Evolutionary conservation across 2,888 invertebrate genomes (phyloP).

Genomic region (Papilio gigon): DNA sequence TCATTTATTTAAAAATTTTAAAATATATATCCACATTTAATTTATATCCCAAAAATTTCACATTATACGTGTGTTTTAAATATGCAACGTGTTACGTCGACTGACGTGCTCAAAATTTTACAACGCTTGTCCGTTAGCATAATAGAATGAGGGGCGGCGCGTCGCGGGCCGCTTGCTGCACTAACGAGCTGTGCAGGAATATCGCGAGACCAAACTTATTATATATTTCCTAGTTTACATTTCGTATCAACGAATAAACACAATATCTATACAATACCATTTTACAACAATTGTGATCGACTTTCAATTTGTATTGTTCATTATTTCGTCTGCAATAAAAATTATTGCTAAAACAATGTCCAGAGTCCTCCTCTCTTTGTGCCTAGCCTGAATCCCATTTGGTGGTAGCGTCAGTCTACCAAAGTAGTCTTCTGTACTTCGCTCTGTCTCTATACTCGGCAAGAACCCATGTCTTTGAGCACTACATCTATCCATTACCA

Average conservation of each 20-base stretch:
- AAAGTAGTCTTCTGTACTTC: too few relatives aligned
- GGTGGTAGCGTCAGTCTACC: too few relatives aligned
- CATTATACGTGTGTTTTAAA: constrained; percentile 32
- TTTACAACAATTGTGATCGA: not conserved
- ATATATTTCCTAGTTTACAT: constrained; percentile 41
- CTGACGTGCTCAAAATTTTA: constrained; percentile 78
- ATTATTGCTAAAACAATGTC: too few relatives aligned
- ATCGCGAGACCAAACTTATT: constrained; percentile 54
- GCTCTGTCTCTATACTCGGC: too few relatives aligned
- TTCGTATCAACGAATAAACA: constrained; percentile 1
- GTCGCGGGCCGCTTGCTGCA: constrained; percentile 66
- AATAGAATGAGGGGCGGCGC: constrained; percentile 74
- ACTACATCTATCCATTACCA: too few relatives aligned
- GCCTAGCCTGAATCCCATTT: too few relatives aligned
- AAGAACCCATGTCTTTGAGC: too few relatives aligned
- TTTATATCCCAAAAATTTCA: constrained; percentile 9
- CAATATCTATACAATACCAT: not conserved
- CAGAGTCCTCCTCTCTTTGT: too few relatives aligned
- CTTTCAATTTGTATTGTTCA: not conserved
- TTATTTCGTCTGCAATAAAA: too few relatives aligned
- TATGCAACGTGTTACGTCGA: constrained; percentile 46
- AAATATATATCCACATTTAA: constrained; percentile 4
- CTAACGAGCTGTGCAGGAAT: constrained; percentile 56
- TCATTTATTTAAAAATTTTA: not conserved
- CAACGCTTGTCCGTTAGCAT: constrained; percentile 74